These are phyloP conservation scores for Cylas formicarius DNA, from an alignment of 1,140 invertebrate species.

Conservation along the genomic window DNA sequence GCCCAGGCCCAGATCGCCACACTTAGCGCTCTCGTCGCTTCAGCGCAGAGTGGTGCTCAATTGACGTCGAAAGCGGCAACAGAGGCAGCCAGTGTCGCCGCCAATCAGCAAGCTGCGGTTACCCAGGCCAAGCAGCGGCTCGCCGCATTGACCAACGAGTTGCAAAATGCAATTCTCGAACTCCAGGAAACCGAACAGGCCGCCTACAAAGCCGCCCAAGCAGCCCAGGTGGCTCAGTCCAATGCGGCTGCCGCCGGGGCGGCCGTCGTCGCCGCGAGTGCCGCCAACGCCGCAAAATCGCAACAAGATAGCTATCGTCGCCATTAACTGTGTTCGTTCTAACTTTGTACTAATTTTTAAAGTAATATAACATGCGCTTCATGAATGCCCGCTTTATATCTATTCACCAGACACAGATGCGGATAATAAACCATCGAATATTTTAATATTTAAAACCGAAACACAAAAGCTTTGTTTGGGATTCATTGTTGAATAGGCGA, in stretches of 20 bases:
- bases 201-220: slow-evolving; percentile 23
- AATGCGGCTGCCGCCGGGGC: slow-evolving; percentile 32
- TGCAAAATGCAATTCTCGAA: slow-evolving; percentile 22
- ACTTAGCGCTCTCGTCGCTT: slow-evolving; percentile 23
- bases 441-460: too few relatives aligned
- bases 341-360: too few relatives aligned
- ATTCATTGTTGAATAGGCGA: too few relatives aligned
- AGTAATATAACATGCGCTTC: too few relatives aligned
- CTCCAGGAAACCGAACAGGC: slow-evolving; percentile 26
- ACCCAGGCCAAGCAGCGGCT: slow-evolving; percentile 26
- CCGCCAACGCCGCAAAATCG: too few relatives aligned
- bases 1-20: slow-evolving; percentile 23
- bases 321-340: too few relatives aligned
- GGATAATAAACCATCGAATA: too few relatives aligned
- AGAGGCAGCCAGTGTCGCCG: slow-evolving; percentile 26
- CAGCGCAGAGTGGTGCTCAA: slow-evolving; percentile 25
- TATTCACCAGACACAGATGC: too few relatives aligned
- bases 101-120: slow-evolving; percentile 29
- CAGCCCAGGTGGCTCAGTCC: slow-evolving; percentile 29
- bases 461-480: too few relatives aligned
- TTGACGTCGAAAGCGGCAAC: slow-evolving; percentile 22
- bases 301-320: too few relatives aligned
- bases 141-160: slow-evolving; percentile 13
- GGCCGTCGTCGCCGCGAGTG: slow-evolving; percentile 25
- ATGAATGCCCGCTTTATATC: too few relatives aligned